A percentile compares a stretch with the other conserved stretches of the same genome.
Evolutionary conservation across 2,797 vertebrate species (phyloP).

Genomic region (Betta splendens): DNA sequence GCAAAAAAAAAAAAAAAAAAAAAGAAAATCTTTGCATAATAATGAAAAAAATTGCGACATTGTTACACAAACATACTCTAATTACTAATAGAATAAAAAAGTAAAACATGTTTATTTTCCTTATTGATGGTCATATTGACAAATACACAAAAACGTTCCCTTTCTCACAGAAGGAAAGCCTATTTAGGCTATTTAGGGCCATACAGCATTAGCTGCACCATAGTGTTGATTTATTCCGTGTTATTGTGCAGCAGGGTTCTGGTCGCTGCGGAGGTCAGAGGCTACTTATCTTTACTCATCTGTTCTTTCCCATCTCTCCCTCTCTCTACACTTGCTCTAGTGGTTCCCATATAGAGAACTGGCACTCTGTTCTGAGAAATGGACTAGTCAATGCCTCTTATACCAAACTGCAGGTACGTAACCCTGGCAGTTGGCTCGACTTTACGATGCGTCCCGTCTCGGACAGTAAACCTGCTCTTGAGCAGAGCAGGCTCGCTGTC

Average conservation of each 20-base stretch:
- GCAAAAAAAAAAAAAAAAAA: no score
- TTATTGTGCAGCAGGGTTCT: constrained; percentile 2
- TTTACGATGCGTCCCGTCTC: constrained; percentile 66
- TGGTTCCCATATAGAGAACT: constrained; percentile 99
- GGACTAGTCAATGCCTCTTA: constrained; percentile 99
- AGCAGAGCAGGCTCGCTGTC: constrained; percentile 64
- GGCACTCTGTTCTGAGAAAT: constrained; percentile 99
- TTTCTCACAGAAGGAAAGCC: no score
- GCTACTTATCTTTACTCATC: constrained; percentile 36
- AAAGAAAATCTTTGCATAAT: no score
- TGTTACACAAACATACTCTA: no score
- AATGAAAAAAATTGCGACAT: no score
- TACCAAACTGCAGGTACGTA: constrained; percentile 97
- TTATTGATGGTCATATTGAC: no score
- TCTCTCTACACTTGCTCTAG: constrained; percentile 82
- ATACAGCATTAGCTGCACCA: neutral
- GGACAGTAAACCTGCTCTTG: constrained; percentile 65
- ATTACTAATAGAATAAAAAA: no score
- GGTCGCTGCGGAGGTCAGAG: constrained; percentile 3
- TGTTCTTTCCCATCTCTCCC: constrained; percentile 59
- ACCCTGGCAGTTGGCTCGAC: constrained; percentile 61
- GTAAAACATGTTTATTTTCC: no score
- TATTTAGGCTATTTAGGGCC: no score
- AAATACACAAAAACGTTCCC: no score
- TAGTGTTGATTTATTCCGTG: constrained; percentile 1